Base-by-base conservation (phyloP, 2,888 invertebrate genomes). In the Dolomedes plantarius region DNA sequence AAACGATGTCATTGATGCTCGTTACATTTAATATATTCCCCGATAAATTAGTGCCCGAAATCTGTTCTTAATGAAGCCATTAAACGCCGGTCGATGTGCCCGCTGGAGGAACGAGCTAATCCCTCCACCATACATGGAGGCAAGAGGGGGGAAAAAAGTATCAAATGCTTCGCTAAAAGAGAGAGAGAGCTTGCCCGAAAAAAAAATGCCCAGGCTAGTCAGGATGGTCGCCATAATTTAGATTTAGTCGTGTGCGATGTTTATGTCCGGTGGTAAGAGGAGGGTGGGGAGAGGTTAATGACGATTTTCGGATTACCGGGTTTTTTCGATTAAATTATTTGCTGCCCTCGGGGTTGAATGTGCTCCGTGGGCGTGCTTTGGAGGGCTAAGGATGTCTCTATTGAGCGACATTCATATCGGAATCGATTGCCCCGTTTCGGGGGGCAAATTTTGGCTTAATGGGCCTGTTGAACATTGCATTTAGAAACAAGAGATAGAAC, bases 21-120 rank as follows among this genome's bases (percentile, higher is more conserved):
- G 77, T 85, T 85, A 77, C 83, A 31, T 73, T 68, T 85, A 85
- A 85, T 85, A 85, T 85, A 85, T 85, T 85, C 83, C 62, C 83
- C 83, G 76, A 85, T 85, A 85, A 85, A 85, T 85, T 85, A 85
- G 82, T 68, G 73, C 67, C 56, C 46, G 64, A 80, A 76, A 83
- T 83, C 82, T 83, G 76, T 83, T 83, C 83, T 85, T 85, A 85
- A 85, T 85, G 83, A 85, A 85, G 83, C 77, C 77, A 85, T 85
- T 77, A 85, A 85, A 85, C 39, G 41, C 56, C 46, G 73, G 77
- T 77, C 83, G 83, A 77, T 73, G 39, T 71, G 31, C 23, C 28
- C 19, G 39, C 27, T 39, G 67, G n/a, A 67, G 28, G n/a, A 36
- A 67, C 32, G 32, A 65, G 13, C 64, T 65, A 46, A 46, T 46